These are phyloP conservation scores for Oithona nana DNA, from an alignment of 2,888 invertebrate species.

Conservation along the genomic window DNA sequence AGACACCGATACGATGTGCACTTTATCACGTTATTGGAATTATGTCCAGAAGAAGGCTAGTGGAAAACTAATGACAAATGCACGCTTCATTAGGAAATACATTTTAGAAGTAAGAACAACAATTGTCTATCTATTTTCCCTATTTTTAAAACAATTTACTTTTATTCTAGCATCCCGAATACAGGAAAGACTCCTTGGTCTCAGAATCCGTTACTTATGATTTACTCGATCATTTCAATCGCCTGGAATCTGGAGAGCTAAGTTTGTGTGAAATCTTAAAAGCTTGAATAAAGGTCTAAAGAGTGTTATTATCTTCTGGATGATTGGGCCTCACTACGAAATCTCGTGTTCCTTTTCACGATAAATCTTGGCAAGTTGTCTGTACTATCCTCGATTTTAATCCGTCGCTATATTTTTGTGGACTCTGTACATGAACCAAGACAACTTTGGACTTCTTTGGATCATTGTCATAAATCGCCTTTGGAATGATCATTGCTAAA, in stretches of 20 bases:
- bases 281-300: neutral
- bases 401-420: too few species aligned
- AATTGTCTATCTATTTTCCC: too few species aligned
- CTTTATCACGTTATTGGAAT: slow-evolving; percentile 34
- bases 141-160: neutral
- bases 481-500: too few species aligned
- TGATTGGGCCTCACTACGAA: too few species aligned
- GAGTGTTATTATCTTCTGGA: too few species aligned
- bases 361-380: too few species aligned
- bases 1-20: slow-evolving; percentile 37
- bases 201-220: slow-evolving; percentile 77
- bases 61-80: slow-evolving; percentile 79
- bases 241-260: slow-evolving; percentile 37
- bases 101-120: slow-evolving; percentile 36
- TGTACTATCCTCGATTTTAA: too few species aligned
- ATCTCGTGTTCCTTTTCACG: too few species aligned
- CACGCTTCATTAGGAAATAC: slow-evolving; percentile 81
- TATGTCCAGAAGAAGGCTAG: slow-evolving; percentile 60
- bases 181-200: slow-evolving; percentile 69
- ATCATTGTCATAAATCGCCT: too few species aligned
- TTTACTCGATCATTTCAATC: slow-evolving; percentile 51
- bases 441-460: too few species aligned
- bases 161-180: slow-evolving; percentile 16
- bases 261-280: neutral
- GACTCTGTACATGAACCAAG: too few species aligned